Evolutionary conservation across 1,140 invertebrate genomes (phyloP).

Genomic region (Mizuhopecten yessoensis): DNA sequence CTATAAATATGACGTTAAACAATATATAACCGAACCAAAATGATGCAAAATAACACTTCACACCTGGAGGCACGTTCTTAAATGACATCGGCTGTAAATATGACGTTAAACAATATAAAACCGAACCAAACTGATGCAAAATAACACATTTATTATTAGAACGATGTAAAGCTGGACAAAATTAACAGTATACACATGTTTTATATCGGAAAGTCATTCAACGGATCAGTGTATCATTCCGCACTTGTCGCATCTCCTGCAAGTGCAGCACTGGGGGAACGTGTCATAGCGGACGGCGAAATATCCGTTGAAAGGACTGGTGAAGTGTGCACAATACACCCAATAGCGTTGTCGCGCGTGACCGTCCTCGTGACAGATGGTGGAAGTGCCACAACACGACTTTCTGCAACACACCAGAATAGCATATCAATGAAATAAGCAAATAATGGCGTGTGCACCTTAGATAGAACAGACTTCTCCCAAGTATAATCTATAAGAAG

Average conservation of each 20-base stretch:
- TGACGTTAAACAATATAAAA: neutral
- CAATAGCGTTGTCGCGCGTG: neutral
- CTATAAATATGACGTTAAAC: too few species aligned
- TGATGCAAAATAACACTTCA: too few species aligned
- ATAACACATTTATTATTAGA: neutral
- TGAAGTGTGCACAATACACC: neutral
- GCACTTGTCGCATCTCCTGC: neutral
- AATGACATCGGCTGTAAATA: too few species aligned
- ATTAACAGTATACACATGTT: neutral
- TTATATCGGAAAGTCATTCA: neutral
- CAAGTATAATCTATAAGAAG: too few species aligned
- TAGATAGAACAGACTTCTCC: too few species aligned
- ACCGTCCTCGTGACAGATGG: neutral
- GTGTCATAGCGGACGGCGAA: neutral
- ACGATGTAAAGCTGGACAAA: slow-evolving; percentile 7
- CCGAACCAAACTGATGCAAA: neutral
- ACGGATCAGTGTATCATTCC: too few species aligned
- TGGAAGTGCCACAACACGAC: neutral
- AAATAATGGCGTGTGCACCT: too few species aligned
- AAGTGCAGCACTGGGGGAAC: neutral
- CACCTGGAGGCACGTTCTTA: too few species aligned
- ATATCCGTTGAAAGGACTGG: slow-evolving; percentile 2
- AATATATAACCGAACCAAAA: too few species aligned
- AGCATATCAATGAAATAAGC: too few species aligned
- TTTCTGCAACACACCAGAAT: neutral